A percentile compares a stretch with the other conserved stretches of the same genome.
phyloP scores from a whole-genome alignment of 2,797 vertebrate species.

The Coracias cyanogaster region DNA sequence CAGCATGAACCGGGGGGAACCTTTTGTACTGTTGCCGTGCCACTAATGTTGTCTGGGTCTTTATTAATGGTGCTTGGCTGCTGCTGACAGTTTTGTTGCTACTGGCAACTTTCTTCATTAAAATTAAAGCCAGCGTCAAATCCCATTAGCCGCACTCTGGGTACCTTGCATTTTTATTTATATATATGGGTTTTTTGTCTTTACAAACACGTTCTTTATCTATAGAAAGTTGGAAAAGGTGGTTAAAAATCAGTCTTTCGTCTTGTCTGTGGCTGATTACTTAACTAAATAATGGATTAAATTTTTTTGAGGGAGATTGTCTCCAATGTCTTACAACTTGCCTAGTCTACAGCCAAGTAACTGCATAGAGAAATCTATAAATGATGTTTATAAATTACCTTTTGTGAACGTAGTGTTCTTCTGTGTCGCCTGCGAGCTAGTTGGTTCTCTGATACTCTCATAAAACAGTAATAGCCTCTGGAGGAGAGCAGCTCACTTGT shows the following conservation, averaged over 20 bases:
- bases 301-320: neutral
- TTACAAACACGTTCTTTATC: slow-evolving; percentile 43
- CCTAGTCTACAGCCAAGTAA: neutral
- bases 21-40: slow-evolving; percentile 82
- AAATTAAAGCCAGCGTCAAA: slow-evolving; percentile 91
- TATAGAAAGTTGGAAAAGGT: slow-evolving; percentile 42
- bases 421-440: neutral
- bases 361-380: slow-evolving; percentile 3
- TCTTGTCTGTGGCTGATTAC: neutral
- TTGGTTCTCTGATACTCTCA: neutral
- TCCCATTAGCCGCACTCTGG: slow-evolving; percentile 86
- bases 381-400: slow-evolving; percentile 51
- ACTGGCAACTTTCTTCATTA: slow-evolving; percentile 90
- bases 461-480: neutral
- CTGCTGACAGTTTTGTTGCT: slow-evolving; percentile 91
- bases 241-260: neutral
- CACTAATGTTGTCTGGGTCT: slow-evolving; percentile 83
- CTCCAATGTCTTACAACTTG: neutral
- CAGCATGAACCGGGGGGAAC: slow-evolving; percentile 83
- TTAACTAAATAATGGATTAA: neutral
- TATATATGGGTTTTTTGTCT: neutral
- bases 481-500: neutral
- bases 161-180: slow-evolving; percentile 74
- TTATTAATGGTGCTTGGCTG: slow-evolving; percentile 87
- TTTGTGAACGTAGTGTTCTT: neutral